Base-by-base conservation (phyloP, 2,797 vertebrate species). In the Eupleurogrammus muticus region DNA sequence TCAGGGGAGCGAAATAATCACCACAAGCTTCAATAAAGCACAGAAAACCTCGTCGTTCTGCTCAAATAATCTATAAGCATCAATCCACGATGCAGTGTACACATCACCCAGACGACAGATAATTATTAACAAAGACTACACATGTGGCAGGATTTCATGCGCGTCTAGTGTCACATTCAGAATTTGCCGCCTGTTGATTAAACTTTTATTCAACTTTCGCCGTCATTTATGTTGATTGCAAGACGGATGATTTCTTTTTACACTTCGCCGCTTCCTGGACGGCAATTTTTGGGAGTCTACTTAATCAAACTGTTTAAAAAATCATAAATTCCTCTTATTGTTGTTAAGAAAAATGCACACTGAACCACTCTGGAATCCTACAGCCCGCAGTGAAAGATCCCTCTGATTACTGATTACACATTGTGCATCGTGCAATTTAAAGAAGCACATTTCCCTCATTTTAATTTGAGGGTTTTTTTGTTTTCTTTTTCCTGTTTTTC, bases 401-500 rank as follows among this genome's bases (percentile, higher is more conserved):
- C 70, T 40, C 81, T 90, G 88, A 90, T 91, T 89, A 82, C 88
- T 90, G 85, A 89, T 88, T 87, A 85, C 82, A 80, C 82, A 86
- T 85, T 89, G 83, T 88, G 82, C 67, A 57, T 73, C 51, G 3
- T 21, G 81, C 77, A 78, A 64, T 81, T 83, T 82, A 23, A 70
- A 72, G 32, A 75, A 64, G 53, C 35, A 40, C 59, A 42, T 65
- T 69, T 53, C 11, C 20, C 35, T 23, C 5, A 9, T 57, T 61
- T 34, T n/a, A n/a, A n/a, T n/a, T n/a, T n/a, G n/a, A 49, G 23
- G 5, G 51, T 42, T 47, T 14, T 24, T 46, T 66, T 3, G 51
- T 70, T 49, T 49, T 42, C 19, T 64, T 60, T 40, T 21, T 2
- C 35, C 28, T 32, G 16, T 56, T 54, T 32, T 10, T 3, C 1